Percentiles rank a stretch among this genome's conserved stretches.
These are phyloP conservation scores for Odontophorus gujanensis DNA, from an alignment of 2,113 vertebrate species.

Conservation along the genomic window DNA sequence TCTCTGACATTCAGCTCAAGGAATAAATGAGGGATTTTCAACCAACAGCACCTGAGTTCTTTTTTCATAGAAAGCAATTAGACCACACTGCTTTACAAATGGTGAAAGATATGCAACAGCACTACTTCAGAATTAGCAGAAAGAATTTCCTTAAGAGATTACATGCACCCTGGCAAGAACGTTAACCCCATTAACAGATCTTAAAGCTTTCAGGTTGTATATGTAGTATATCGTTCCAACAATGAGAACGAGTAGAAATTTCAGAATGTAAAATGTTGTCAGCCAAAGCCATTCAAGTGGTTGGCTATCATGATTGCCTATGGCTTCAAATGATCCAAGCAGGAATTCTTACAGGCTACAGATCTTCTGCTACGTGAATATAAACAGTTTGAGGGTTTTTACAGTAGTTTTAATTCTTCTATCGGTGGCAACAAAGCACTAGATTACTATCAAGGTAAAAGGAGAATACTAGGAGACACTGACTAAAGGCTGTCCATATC, in stretches of 20 bases:
- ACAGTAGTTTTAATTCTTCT: not conserved
- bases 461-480: not conserved
- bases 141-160: conserved; percentile 17
- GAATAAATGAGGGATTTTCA: conserved; percentile 11
- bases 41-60: not conserved
- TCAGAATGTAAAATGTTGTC: not conserved
- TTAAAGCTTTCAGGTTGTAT: not conserved
- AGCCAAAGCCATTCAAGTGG: not conserved
- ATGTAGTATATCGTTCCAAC: not conserved
- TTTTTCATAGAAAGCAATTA: conserved; percentile 13
- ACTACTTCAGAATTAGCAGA: not conserved
- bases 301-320: not conserved
- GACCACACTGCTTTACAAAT: not conserved
- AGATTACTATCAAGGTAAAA: not conserved
- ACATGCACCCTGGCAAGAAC: not conserved
- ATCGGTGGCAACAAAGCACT: not conserved
- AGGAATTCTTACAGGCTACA: not conserved
- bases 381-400: not conserved
- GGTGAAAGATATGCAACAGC: not conserved
- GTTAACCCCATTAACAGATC: not conserved
- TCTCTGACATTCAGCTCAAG: not conserved
- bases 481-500: not conserved
- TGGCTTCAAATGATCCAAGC: not conserved
- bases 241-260: not conserved
- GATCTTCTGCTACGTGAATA: not conserved